Evolutionary conservation across 2,113 vertebrate species (phyloP), one percentile per base, ranked within the genome.

Genomic region (Clarias macrocephalus): DNA sequence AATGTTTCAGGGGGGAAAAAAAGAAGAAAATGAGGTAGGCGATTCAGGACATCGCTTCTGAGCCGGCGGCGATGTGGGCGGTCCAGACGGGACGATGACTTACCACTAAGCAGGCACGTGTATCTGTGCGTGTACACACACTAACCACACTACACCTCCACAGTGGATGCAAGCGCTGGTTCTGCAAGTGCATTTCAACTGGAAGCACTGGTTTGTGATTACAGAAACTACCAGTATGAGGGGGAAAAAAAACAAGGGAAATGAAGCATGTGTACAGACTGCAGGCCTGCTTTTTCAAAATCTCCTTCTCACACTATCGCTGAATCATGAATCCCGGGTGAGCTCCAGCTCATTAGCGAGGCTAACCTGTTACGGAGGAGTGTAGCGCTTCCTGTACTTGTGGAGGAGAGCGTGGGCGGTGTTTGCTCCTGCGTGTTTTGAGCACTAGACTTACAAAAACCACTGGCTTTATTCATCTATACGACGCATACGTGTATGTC

Each of bases 81-180:
- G 91, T 89, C 92, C 94, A 94, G 94, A 91, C 91, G 93, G 90
- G 91, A 85, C 1, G 84, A 88, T 94, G 93, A 94, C 65, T 93
- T 92, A 92, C 21, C 11, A 56, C 48, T 66, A 70, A 89, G 59
- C 89, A 80, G 86, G 30, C 57, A 93, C 87, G 86, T 54, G 68
- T 30, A 82, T 21, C 65, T 57, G 83, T 80, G 30, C 12, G 79
- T 28, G 86, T 30, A 80, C 28, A 86, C 87, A 85, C 83, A 84
- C 33, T 75, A 37, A 73, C 54, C 79, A 80, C 54, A 33, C 30
- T 54, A 72, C 15, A 86, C 30, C 1, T 2, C 68, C 18, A 11
- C 33, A 19, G 33, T 62, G 13, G 68, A 76, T 28, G 12, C 8
- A 60, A 15, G 21, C 16, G 11, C 75, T 25, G 48, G 65, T 5